These are phyloP conservation scores for Emydocephalus ijimae DNA, from an alignment of 2,113 vertebrate genomes.

Conservation along the genomic window DNA sequence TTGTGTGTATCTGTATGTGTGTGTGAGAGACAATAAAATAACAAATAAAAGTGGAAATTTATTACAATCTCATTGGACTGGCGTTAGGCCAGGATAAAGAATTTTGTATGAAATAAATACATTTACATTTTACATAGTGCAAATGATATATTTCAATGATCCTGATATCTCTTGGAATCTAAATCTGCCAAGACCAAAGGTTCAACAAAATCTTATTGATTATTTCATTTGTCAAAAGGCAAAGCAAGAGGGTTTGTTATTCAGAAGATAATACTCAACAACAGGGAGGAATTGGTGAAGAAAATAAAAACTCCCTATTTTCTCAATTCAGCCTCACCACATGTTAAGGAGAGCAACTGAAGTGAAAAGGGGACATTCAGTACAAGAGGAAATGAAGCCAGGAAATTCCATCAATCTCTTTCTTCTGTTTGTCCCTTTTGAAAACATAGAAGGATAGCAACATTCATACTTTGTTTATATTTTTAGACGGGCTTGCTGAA, in stretches of 20 bases:
- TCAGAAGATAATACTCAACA: neutral
- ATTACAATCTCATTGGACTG: neutral
- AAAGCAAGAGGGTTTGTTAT: neutral
- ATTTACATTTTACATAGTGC: neutral
- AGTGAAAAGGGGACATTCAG: neutral
- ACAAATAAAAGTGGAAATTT: neutral
- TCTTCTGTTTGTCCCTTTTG: neutral
- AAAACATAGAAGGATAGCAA: neutral
- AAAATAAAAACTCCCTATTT: neutral
- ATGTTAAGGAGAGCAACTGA: neutral
- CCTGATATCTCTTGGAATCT: neutral
- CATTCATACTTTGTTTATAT: neutral
- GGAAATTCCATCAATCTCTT: neutral
- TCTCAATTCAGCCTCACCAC: neutral
- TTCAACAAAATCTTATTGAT: neutral
- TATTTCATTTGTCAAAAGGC: neutral
- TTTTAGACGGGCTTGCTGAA: neutral
- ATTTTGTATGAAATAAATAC: neutral
- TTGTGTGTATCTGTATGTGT: neutral
- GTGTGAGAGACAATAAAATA: neutral
- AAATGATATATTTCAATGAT: neutral
- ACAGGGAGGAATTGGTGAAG: neutral
- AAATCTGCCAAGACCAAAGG: neutral
- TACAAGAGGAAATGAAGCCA: neutral
- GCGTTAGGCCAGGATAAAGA: neutral